phyloP scores from a whole-genome alignment of 2,113 vertebrate species.

The Myiagra hebetior region DNA sequence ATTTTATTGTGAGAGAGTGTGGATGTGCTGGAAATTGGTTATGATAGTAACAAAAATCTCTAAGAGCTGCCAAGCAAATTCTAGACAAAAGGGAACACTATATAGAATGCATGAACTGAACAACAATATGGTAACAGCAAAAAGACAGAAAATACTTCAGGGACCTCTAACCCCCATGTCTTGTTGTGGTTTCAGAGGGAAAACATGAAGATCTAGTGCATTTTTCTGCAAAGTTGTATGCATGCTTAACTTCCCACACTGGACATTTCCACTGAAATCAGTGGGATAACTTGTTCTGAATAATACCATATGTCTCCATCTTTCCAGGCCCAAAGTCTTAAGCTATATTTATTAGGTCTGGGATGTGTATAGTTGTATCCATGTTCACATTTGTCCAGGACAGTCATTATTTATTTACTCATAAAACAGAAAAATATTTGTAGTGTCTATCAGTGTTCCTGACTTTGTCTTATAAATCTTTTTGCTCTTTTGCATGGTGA shows the following conservation, averaged over 20 bases:
- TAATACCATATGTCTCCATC: not conserved
- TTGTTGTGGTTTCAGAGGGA: constrained; percentile 6
- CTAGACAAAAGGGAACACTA: not conserved
- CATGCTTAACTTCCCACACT: not conserved
- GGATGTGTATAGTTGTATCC: not conserved
- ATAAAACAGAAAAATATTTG: not conserved
- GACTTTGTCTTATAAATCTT: not conserved
- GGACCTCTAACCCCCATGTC: not conserved
- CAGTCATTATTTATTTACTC: not conserved
- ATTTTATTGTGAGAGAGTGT: not conserved
- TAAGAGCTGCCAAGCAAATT: not conserved
- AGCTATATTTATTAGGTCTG: not conserved
- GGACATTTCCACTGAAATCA: constrained; percentile 7
- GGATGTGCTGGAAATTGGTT: not conserved
- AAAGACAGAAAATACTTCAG: constrained; percentile 2
- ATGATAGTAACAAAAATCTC: not conserved
- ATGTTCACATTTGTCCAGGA: not conserved
- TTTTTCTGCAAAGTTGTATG: not conserved
- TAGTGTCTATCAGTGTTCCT: not conserved
- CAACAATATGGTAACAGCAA: not conserved
- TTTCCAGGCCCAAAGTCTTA: not conserved
- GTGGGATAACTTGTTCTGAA: not conserved
- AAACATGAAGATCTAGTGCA: not conserved
- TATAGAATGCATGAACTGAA: not conserved
- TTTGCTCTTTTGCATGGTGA: not conserved